A percentile compares a stretch with the other conserved stretches of the same genome.
These are phyloP conservation scores for Sarcophaga carnaria DNA, from an alignment of 2,888 invertebrate species.

Conservation along the genomic window DNA sequence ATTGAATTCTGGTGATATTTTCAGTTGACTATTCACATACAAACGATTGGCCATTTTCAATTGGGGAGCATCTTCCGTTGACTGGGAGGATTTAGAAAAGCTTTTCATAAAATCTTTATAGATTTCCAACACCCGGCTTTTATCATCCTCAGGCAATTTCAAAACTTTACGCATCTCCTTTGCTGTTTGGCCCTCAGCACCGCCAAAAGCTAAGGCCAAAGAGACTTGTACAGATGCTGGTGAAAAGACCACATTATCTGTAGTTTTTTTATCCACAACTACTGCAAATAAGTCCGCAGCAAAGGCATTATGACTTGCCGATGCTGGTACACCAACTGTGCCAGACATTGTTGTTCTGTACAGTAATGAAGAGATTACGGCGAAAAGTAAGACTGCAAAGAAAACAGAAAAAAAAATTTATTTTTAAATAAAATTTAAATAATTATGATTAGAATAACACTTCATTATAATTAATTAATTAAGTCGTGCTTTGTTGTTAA, in stretches of 20 bases:
- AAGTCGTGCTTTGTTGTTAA: too few relatives aligned
- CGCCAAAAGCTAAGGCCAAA: slow-evolving; percentile 87
- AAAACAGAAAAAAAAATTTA: too few relatives aligned
- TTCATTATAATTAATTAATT: too few relatives aligned
- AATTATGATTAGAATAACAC: too few relatives aligned
- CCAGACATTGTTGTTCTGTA: too few relatives aligned
- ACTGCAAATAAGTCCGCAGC: slow-evolving; percentile 24
- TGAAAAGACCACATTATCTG: slow-evolving; percentile 87
- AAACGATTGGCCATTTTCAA: slow-evolving; percentile 88
- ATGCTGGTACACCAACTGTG: not conserved
- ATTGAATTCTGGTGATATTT: slow-evolving; percentile 84
- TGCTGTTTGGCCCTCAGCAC: slow-evolving; percentile 86
- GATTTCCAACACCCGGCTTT: slow-evolving; percentile 72
- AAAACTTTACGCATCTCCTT: slow-evolving; percentile 84
- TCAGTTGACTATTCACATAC: slow-evolving; percentile 84
- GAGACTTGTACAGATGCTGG: slow-evolving; percentile 90
- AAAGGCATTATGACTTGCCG: slow-evolving; percentile 26
- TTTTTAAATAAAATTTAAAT: too few relatives aligned
- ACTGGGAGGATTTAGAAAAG: slow-evolving; percentile 54
- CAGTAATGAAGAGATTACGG: too few relatives aligned
- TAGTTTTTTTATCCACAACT: slow-evolving; percentile 5
- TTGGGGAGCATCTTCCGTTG: slow-evolving; percentile 70
- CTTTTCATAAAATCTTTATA: slow-evolving; percentile 73
- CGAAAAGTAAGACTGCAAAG: too few relatives aligned
- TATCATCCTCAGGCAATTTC: slow-evolving; percentile 81